Evolutionary conservation across 2,888 invertebrate genomes (phyloP).

Genomic region (Heliconius ethilla): DNA sequence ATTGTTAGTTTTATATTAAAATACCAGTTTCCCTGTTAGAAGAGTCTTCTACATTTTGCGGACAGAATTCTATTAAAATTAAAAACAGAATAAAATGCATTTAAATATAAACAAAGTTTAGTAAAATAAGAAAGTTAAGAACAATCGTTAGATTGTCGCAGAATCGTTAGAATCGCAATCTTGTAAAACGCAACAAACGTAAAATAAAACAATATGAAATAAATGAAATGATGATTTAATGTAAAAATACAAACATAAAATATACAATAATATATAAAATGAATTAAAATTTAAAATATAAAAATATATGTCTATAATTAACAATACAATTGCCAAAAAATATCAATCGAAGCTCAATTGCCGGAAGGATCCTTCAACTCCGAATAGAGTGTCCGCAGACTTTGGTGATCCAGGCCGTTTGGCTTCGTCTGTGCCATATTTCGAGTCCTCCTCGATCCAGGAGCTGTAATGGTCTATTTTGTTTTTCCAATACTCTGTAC

Average conservation of each 20-base stretch:
- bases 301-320: neutral
- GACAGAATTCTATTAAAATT: too few relatives aligned
- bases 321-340: neutral
- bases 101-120: too few relatives aligned
- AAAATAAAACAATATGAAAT: neutral
- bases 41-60: too few relatives aligned
- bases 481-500: slow-evolving; percentile 62
- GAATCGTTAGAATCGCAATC: too few relatives aligned
- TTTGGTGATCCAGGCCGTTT: slow-evolving; percentile 80
- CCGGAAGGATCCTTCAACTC: slow-evolving; percentile 81
- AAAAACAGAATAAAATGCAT: too few relatives aligned
- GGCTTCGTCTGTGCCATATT: slow-evolving; percentile 78
- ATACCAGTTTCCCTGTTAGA: too few relatives aligned
- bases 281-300: neutral
- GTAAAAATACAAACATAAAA: neutral
- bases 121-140: too few relatives aligned
- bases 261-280: neutral
- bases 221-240: neutral
- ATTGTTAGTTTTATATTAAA: too few relatives aligned
- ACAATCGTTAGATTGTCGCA: too few relatives aligned
- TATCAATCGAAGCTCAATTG: slow-evolving; percentile 69
- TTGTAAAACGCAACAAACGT: too few relatives aligned
- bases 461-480: slow-evolving; percentile 71
- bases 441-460: slow-evolving; percentile 78
- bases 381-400: slow-evolving; percentile 79